These are phyloP conservation scores for Dugesia japonica DNA, from an alignment of 2,888 invertebrate species.

Conservation along the genomic window DNA sequence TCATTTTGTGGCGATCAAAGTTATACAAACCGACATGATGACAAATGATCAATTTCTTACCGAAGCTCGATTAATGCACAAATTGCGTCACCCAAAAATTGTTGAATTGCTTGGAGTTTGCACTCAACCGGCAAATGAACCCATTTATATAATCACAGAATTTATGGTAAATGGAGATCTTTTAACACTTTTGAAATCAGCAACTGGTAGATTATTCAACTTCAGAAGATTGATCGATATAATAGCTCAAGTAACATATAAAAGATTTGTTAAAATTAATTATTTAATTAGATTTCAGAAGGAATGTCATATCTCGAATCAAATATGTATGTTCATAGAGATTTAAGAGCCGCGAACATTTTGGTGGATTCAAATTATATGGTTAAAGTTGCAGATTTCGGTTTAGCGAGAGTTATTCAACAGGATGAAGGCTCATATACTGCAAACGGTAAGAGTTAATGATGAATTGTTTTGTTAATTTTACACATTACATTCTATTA, in stretches of 20 bases:
- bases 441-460: not conserved
- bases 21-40: slow-evolving; percentile 66
- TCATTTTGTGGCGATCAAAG: slow-evolving; percentile 87
- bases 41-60: not conserved
- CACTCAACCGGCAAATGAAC: slow-evolving; percentile 57
- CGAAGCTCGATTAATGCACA: slow-evolving; percentile 40
- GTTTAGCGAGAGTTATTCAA: slow-evolving; percentile 38
- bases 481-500: too few relatives aligned
- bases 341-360: slow-evolving; percentile 46
- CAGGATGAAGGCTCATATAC: not conserved
- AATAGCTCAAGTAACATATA: slow-evolving; percentile 60
- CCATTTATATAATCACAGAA: slow-evolving; percentile 75
- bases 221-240: slow-evolving; percentile 63
- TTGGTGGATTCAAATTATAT: slow-evolving; percentile 43
- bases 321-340: slow-evolving; percentile 44
- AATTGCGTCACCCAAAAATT: slow-evolving; percentile 53
- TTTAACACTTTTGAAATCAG: slow-evolving; percentile 71
- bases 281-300: slow-evolving; percentile 41
- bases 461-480: too few relatives aligned
- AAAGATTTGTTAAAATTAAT: not conserved
- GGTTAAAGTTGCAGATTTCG: slow-evolving; percentile 47
- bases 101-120: slow-evolving; percentile 85
- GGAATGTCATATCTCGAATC: slow-evolving; percentile 46
- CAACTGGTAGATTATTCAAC: slow-evolving; percentile 63
- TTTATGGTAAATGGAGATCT: slow-evolving; percentile 89